These are phyloP conservation scores for Anabacerthia variegaticeps DNA, from an alignment of 2,797 vertebrate genomes.

Conservation along the genomic window DNA sequence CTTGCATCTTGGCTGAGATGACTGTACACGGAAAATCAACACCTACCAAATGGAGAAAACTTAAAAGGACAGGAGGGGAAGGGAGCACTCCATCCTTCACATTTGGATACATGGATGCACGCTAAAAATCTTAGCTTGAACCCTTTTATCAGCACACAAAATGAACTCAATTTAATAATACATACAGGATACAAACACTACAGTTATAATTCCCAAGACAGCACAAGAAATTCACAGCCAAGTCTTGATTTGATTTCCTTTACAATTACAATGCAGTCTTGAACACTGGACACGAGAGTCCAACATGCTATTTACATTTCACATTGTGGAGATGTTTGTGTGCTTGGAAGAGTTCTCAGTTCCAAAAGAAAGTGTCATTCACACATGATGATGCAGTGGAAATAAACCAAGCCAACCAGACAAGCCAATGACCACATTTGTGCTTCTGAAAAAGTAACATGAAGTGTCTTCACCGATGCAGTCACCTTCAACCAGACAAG, in stretches of 20 bases:
- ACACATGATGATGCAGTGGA: constrained; percentile 54
- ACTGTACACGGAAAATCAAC: constrained; percentile 56
- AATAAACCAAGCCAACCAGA: constrained; percentile 66
- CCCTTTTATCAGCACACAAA: constrained; percentile 67
- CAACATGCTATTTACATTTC: constrained; percentile 78
- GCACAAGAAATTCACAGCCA: constrained; percentile 71
- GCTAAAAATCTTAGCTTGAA: constrained; percentile 48
- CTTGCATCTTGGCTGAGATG: constrained; percentile 55
- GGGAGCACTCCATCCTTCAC: constrained; percentile 53
- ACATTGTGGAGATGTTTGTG: constrained; percentile 75
- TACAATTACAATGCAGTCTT: constrained; percentile 76
- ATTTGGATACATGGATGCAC: constrained; percentile 41
- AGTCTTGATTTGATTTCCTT: constrained; percentile 68
- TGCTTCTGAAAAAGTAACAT: constrained; percentile 68
- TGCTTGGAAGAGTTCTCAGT: constrained; percentile 70
- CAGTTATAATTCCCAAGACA: constrained; percentile 69
- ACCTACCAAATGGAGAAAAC: constrained; percentile 35
- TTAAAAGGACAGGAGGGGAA: constrained; percentile 53
- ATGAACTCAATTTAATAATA: constrained; percentile 68
- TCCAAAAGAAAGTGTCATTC: constrained; percentile 63
- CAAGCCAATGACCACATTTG: constrained; percentile 66
- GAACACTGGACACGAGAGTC: constrained; percentile 72
- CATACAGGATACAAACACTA: constrained; percentile 72
- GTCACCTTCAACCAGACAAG: not conserved
- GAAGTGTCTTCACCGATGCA: constrained; percentile 36